Conservation (phyloP, 1,140 invertebrate species). For the Tetragonula clypearis region DNA sequence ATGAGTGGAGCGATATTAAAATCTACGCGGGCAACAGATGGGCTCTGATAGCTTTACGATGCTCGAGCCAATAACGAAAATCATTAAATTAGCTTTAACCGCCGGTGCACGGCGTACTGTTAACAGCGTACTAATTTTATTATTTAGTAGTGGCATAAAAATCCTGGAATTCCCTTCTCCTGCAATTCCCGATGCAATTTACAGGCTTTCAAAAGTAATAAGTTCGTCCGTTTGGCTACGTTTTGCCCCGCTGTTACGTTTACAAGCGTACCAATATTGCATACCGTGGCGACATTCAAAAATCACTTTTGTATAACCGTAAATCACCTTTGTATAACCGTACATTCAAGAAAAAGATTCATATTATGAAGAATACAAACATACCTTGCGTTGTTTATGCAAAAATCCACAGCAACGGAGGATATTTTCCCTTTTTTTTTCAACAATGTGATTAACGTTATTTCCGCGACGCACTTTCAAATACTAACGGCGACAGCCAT, state of each 20-base stretch:
- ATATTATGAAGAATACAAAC: too few species aligned
- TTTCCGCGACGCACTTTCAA: not conserved
- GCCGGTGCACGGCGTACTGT: slow-evolving; percentile 67
- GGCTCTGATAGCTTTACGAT: slow-evolving; percentile 77
- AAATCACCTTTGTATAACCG: too few species aligned
- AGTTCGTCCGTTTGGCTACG: not conserved
- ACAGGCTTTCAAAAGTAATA: not conserved
- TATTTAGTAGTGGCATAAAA: slow-evolving; percentile 70
- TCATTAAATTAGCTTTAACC: slow-evolving; percentile 78
- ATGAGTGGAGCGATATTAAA: slow-evolving; percentile 75
- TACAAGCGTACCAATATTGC: not conserved
- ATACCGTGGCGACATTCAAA: not conserved
- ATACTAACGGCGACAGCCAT: not conserved
- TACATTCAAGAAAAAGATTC: not conserved
- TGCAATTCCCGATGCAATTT: slow-evolving; percentile 10
- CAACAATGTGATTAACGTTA: not conserved
- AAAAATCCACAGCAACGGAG: not conserved
- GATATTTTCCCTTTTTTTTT: not conserved
- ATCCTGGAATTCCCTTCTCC: slow-evolving; percentile 36
- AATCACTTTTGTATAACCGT: too few species aligned
- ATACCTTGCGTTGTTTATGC: not conserved
- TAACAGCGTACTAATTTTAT: slow-evolving; percentile 78
- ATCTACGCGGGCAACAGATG: slow-evolving; percentile 80
- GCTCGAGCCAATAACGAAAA: slow-evolving; percentile 78
- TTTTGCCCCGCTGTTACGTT: not conserved